phyloP scores from a whole-genome alignment of 2,797 vertebrate species.

The Platalea minor region DNA sequence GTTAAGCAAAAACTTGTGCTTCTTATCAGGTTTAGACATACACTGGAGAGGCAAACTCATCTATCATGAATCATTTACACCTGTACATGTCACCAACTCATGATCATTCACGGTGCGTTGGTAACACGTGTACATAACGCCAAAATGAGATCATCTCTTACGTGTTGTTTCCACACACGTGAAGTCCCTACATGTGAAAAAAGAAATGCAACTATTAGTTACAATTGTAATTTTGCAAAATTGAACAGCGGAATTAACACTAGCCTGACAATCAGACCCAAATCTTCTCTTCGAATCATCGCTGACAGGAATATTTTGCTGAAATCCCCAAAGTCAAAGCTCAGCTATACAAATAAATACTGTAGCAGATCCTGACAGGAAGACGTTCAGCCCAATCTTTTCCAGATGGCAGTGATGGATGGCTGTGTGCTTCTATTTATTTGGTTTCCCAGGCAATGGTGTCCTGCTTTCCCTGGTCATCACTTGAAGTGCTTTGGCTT shows the following conservation, averaged over 20 bases:
- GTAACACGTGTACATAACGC: not conserved
- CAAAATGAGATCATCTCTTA: conserved; percentile 39
- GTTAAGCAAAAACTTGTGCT: conserved; percentile 25
- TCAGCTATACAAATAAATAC: conserved; percentile 91
- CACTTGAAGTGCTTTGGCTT: conserved; percentile 69
- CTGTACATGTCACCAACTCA: conserved; percentile 46
- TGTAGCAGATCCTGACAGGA: conserved; percentile 81
- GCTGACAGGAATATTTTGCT: conserved; percentile 73
- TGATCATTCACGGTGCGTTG: not conserved
- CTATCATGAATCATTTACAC: conserved; percentile 55
- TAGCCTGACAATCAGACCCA: conserved; percentile 51
- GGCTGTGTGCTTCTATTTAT: conserved; percentile 87
- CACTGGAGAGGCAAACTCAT: conserved; percentile 22
- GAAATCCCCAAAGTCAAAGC: conserved; percentile 71
- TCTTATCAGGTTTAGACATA: conserved; percentile 25
- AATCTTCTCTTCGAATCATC: conserved; percentile 56
- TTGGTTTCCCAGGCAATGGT: conserved; percentile 83
- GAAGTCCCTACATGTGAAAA: conserved; percentile 8
- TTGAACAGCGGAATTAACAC: conserved; percentile 60
- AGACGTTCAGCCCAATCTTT: conserved; percentile 84
- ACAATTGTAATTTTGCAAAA: conserved; percentile 19
- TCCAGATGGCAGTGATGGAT: conserved; percentile 95
- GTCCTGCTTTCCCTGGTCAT: conserved; percentile 76
- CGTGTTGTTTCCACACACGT: conserved; percentile 14
- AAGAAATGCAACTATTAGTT: conserved; percentile 3